These are phyloP conservation scores for Idaea biselata DNA, from an alignment of 2,888 invertebrate genomes.

Conservation along the genomic window DNA sequence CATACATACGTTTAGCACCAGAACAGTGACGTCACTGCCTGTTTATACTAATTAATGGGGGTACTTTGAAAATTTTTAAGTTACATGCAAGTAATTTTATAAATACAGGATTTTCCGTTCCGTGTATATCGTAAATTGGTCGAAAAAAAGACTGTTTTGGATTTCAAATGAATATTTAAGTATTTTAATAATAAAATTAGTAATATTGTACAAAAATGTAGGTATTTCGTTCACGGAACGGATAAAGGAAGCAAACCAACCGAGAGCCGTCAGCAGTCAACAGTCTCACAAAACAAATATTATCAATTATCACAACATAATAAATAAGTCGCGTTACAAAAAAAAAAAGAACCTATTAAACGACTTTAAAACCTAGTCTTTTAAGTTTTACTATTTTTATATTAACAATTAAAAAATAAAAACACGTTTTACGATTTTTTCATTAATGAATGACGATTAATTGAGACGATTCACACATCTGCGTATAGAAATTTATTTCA, in stretches of 20 bases:
- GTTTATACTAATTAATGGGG: neutral
- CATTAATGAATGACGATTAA: constrained; percentile 33
- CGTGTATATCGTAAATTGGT: neutral
- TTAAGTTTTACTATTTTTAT: constrained; percentile 70
- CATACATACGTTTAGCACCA: constrained; percentile 15
- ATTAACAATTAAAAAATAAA: constrained; percentile 47
- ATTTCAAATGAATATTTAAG: too few species aligned
- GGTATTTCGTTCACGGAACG: constrained; percentile 4
- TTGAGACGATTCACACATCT: constrained; percentile 33
- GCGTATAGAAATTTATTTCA: constrained; percentile 62
- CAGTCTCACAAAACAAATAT: constrained; percentile 26
- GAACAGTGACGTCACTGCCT: constrained; percentile 12
- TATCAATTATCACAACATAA: constrained; percentile 54
- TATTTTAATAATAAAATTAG: too few species aligned
- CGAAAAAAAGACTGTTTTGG: too few species aligned
- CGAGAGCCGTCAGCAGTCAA: constrained; percentile 17
- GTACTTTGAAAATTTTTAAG: neutral
- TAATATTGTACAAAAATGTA: neutral
- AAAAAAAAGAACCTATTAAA: constrained; percentile 47
- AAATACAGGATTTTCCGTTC: neutral
- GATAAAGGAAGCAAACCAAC: constrained; percentile 6
- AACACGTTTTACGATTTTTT: constrained; percentile 66
- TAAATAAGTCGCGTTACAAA: constrained; percentile 61
- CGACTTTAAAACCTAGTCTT: constrained; percentile 66
- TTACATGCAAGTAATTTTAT: neutral